Conservation (phyloP, 2,113 vertebrate species). For the Antigone vipio region DNA sequence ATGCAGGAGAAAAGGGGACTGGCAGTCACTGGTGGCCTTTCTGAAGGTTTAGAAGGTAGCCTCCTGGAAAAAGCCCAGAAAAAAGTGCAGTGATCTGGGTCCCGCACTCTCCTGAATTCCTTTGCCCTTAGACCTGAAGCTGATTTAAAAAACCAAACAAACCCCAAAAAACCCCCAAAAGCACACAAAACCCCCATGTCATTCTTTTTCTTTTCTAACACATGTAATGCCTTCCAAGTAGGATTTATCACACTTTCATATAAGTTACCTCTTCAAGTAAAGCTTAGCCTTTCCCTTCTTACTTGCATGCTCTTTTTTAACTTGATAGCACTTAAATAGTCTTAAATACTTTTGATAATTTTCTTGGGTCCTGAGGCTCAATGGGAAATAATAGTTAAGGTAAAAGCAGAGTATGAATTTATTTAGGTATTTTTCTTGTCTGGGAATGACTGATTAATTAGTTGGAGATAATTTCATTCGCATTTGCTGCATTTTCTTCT, state of each 20-base stretch:
- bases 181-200: too few species aligned
- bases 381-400: not conserved
- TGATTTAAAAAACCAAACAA: not conserved
- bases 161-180: too few species aligned
- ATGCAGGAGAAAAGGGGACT: not conserved
- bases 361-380: not conserved
- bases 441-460: constrained; percentile 55
- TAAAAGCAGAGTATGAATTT: constrained; percentile 31
- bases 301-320: not conserved
- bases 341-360: not conserved
- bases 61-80: not conserved
- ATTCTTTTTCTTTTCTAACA: too few species aligned
- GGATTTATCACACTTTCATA: not conserved
- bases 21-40: not conserved
- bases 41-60: not conserved
- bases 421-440: constrained; percentile 27
- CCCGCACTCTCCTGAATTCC: not conserved
- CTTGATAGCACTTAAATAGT: not conserved
- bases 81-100: not conserved
- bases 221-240: rapidly evolving
- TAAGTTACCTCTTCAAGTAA: not conserved
- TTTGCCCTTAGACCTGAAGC: not conserved
- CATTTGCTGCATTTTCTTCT: constrained; percentile 31
- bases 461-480: constrained; percentile 51
- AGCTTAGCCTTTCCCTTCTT: not conserved